Percentiles rank a stretch among this genome's conserved stretches.
These are phyloP conservation scores for Psilopogon haemacephalus DNA, from an alignment of 2,113 vertebrate genomes.

Conservation along the genomic window DNA sequence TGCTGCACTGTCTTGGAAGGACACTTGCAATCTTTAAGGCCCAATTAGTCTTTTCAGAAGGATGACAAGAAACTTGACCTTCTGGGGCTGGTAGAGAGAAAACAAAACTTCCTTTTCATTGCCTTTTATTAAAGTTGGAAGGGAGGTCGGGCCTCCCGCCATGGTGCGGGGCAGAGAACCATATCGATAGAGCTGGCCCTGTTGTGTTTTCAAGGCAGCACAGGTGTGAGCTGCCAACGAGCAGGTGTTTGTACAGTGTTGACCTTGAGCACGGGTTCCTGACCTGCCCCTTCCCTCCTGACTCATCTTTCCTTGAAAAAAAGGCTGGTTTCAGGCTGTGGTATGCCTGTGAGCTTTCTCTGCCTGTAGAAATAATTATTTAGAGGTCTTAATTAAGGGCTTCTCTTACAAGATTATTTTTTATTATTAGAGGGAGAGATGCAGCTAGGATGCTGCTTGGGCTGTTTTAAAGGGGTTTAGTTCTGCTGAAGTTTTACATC, in stretches of 20 bases:
- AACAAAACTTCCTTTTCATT: slow-evolving; percentile 33
- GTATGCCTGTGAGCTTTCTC: neutral
- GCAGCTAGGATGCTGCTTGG: neutral
- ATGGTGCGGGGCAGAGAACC: slow-evolving; percentile 20
- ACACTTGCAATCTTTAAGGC: slow-evolving; percentile 42
- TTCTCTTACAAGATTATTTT: slow-evolving; percentile 2
- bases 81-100: neutral
- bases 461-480: neutral
- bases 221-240: slow-evolving; percentile 72
- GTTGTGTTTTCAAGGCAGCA: slow-evolving; percentile 52
- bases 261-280: slow-evolving; percentile 58
- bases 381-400: neutral
- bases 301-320: slow-evolving; percentile 55
- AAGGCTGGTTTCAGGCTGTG: slow-evolving; percentile 9
- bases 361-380: slow-evolving; percentile 2
- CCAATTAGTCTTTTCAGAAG: slow-evolving; percentile 60
- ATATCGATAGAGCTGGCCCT: slow-evolving; percentile 8
- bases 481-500: neutral
- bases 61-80: slow-evolving; percentile 39
- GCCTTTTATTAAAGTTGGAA: slow-evolving; percentile 18
- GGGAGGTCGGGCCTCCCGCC: slow-evolving; percentile 2
- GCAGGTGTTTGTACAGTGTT: slow-evolving; percentile 70
- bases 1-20: neutral
- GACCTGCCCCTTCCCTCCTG: slow-evolving; percentile 71
- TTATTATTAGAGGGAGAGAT: neutral